phyloP scores from a whole-genome alignment of 2,888 invertebrate species.

The Tigriopus californicus region DNA sequence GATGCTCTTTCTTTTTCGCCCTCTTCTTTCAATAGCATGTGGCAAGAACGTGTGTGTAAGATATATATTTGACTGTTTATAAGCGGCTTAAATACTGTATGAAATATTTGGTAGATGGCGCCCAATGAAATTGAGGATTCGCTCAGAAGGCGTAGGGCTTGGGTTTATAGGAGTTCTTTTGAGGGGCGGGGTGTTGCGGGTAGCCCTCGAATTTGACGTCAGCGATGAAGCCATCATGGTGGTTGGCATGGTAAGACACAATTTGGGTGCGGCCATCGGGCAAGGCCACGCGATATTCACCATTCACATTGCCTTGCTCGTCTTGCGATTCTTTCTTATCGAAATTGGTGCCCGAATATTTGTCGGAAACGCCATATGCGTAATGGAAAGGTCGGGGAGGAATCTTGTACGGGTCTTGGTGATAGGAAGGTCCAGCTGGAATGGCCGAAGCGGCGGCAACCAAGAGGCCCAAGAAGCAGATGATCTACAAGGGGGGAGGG shows the following conservation, averaged over 20 bases:
- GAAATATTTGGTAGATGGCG: no score
- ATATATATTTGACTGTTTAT: no score
- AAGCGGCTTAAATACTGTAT: no score
- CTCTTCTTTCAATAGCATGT: no score
- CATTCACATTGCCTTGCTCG: constrained; percentile 4
- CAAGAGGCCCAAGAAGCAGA: background rate
- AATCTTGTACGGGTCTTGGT: background rate
- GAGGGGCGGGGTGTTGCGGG: no score
- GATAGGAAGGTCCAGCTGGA: background rate
- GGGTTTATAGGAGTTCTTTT: no score
- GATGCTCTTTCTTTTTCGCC: no score
- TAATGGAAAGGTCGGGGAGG: constrained; percentile 10
- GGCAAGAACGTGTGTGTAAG: no score
- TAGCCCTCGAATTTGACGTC: no score
- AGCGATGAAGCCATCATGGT: background rate
- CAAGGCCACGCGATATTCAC: constrained; percentile 1
- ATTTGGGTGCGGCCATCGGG: constrained; percentile 8
- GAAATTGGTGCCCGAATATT: constrained; percentile 4
- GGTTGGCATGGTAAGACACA: background rate
- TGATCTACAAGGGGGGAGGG: constrained; percentile 16
- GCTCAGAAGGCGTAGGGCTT: no score
- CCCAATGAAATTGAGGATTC: no score
- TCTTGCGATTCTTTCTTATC: constrained; percentile 5
- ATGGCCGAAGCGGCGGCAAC: background rate
- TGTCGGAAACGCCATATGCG: constrained; percentile 11